Conservation (phyloP, 1,140 invertebrate genomes). For the Archegozetes longisetosus region DNA sequence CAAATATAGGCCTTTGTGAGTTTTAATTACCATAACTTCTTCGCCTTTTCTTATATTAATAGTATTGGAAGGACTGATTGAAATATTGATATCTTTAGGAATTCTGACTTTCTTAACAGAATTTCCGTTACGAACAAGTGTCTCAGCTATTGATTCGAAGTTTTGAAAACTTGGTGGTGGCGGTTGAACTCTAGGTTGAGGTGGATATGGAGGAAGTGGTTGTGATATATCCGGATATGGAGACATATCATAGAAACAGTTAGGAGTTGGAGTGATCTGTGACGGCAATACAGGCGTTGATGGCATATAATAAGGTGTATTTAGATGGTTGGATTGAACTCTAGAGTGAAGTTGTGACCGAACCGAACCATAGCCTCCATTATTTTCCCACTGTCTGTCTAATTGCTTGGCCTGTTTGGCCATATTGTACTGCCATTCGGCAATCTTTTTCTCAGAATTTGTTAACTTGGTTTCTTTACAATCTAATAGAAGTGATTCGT, state of each 20-base stretch:
- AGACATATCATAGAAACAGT: background rate
- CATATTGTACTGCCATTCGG: conserved; percentile 71
- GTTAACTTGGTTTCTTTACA: conserved; percentile 88
- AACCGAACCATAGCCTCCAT: too few relatives aligned
- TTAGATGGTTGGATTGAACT: background rate
- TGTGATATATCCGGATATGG: background rate
- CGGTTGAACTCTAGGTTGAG: background rate
- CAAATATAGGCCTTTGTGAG: background rate
- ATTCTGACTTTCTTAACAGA: background rate
- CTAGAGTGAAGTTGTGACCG: background rate
- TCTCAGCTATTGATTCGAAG: background rate
- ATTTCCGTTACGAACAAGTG: background rate
- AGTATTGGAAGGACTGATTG: background rate
- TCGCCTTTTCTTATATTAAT: background rate
- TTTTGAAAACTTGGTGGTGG: too few relatives aligned
- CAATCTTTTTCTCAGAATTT: conserved; percentile 80
- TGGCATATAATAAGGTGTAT: background rate
- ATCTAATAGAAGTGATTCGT: conserved; percentile 88
- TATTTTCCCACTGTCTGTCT: background rate
- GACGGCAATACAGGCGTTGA: background rate
- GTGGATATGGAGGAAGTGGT: background rate
- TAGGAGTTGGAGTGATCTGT: background rate
- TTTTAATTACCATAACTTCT: background rate
- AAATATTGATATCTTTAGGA: background rate
- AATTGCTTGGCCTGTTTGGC: background rate